Evolutionary conservation across 2,797 vertebrate species (phyloP).

Genomic region (Myotis daubentonii): DNA sequence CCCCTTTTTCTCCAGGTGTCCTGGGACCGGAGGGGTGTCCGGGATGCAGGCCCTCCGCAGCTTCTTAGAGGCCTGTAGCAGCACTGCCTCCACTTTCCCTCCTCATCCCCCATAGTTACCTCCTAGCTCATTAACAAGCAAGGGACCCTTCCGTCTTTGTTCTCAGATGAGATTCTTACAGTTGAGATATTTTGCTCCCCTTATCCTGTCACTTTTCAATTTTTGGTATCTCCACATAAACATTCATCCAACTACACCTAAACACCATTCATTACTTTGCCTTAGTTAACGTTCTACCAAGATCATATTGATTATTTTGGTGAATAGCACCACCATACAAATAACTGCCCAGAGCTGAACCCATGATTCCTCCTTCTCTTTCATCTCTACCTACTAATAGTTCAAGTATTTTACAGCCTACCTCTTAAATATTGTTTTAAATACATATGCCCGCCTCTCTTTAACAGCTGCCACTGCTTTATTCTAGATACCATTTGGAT

Average conservation of each 20-base stretch:
- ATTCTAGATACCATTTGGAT: slow-evolving; percentile 52
- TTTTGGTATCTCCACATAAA: not conserved
- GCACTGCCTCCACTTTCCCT: not conserved
- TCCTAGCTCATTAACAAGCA: not conserved
- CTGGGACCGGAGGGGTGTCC: not conserved
- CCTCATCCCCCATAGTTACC: not conserved
- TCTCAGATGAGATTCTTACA: not conserved
- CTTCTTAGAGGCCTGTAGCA: not conserved
- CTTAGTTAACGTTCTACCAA: not conserved
- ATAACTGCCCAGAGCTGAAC: not conserved
- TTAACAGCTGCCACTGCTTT: not conserved
- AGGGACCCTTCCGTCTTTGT: not conserved
- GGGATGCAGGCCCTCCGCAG: fast-evolving
- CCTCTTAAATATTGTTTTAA: slow-evolving; percentile 17
- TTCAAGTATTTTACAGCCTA: not conserved
- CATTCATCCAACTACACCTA: not conserved
- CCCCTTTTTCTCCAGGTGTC: not conserved
- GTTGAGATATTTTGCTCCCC: not conserved
- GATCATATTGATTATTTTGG: not conserved
- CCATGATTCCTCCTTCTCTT: not conserved
- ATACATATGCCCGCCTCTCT: not conserved
- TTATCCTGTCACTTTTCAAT: not conserved
- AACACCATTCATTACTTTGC: not conserved
- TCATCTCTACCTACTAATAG: not conserved
- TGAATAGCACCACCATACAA: not conserved